Base-by-base conservation (phyloP, 2,113 vertebrate species). In the Triplophysa rosa region DNA sequence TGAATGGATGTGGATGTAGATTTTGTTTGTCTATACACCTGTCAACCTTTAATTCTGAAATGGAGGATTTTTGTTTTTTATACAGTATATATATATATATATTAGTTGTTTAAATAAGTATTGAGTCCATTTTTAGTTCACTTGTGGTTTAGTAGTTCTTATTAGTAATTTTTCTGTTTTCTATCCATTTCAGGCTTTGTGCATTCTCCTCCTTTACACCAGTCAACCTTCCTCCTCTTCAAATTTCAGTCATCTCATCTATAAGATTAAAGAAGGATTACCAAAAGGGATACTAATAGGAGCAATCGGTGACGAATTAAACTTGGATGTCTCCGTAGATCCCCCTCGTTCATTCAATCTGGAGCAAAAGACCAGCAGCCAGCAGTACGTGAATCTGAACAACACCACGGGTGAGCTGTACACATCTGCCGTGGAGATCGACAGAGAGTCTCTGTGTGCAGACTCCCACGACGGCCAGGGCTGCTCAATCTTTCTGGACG, bases 191-290 rank as follows among this genome's bases (percentile, higher is more conserved):
- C 87, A 93, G 93, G 92, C 87, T 83, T 86, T 93, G 80, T 91
- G 87, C 84, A 85, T 93, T 87, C 89, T 96, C 86, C 86, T 98
- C 82, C 92, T 97, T 87, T 94, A 94, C 90, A 87, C 90, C 87
- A 94, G 92, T 92, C 94, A 95, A 75, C 93, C 94, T 80, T 91
- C 87, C 90, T 96, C 95, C 90, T 95, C 95, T 82, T 95, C 95
- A 85, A 95, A 94, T 92, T 95, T 95, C 90, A 96, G 94, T 86
- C 94, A 95, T 92, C 94, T 98, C 81, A 91, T 97, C 89, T 99
- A 98, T 93, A 97, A 94, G 82, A 94, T 99, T 90, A 97, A 95
- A 23, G 97, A 99, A 90, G 98, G 95, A 84, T 93, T 98, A 88
- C 95, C 98, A 0, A 92, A 89, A 0, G 96, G 95, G 0, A 95